Evolutionary conservation across 2,888 invertebrate species (phyloP), one percentile per base, ranked within the genome.

Genomic region (Incurvaria masculella): DNA sequence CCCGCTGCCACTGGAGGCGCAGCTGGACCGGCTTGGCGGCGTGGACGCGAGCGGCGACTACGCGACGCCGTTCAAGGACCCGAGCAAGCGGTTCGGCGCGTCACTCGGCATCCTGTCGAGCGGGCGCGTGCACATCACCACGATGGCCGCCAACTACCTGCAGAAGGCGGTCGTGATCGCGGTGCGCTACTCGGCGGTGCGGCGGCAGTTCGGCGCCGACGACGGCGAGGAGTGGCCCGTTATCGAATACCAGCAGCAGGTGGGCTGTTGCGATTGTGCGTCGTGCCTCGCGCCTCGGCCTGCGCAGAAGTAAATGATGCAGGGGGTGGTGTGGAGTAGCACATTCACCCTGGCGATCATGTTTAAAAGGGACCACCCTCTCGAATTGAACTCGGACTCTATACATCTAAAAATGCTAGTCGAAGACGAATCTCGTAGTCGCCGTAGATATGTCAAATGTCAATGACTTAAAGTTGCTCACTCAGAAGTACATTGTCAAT

Each of bases 181-280:
- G 0, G 75, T 91, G 18, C 79, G 97, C 17, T 97, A 97, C 68
- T 90, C 94, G 0, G 93, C 87, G 0, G 89, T 88, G 1, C 80
- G 97, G 52, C 84, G 82, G 57, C 97, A 97, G 75, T 97, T 97
- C 65, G 95, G 94, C 0, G 87, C 91, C 0, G 81, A 85, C 3
- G 78, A 81, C 11, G 63, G 71, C 6, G 82, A 83, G 47, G 97
- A 97, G 66, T 81, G 86, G 52, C 88, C 96, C 0, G 89, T 97
- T 1, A 68, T 97, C 55, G 95, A 97, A 64, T 97, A 97, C 66
- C 97, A 94, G 65, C 84, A 91, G 39, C 94, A 93, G 72, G 88
- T 88, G 65, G n/a, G n/a, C n/a, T n/a, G n/a, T n/a, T n/a, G n/a
- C n/a, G n/a, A n/a, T n/a, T n/a, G n/a, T n/a, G n/a, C n/a, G n/a